Evolutionary conservation across 1,140 invertebrate genomes (phyloP), one percentile per base, ranked within the genome.

Genomic region (Heliconius hermathena): DNA sequence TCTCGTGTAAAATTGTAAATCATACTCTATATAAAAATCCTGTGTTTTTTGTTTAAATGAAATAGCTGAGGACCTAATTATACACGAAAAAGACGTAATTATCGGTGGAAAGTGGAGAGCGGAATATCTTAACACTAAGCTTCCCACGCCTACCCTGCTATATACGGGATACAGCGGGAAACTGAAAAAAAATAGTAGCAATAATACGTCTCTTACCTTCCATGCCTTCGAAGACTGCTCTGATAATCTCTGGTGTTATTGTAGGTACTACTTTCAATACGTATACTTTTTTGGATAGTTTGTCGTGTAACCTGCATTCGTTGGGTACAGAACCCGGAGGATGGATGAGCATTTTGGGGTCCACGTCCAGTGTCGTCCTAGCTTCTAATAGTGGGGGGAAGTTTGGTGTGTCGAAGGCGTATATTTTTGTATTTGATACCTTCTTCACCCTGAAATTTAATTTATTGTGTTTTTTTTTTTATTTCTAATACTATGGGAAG

Each of bases 321-420:
- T 93, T 82, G 8, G 90, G 88, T 18, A 94, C 90, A 0, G 90
- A 88, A 1, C 89, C 90, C 4, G 83, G 82, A 1, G 88, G 82
- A 36, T 93, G 88, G 38, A 94, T 89, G 41, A 93, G 81, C 90
- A 91, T 93, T 77, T 91, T 92, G 0, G 91, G 87, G 73, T 94
- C 92, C 8, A 93, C 83, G 9, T 93, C 91, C 72, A 94, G 76
- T 0, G 89, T 91, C 0, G 91, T 88, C 60, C 89, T 91, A 1
- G 90, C 90, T 84, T 94, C 93, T 2, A 94, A 98, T 18, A 99
- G 88, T 0, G 98, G 96, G 1, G 96, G 92, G 89, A 97, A 96
- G 94, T 99, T 99, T 0, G 98, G 99, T 0, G 98, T 98, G 83
- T 97, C 95, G 90, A 99, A 99, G 0, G 99, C 99, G 85, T 98